Evolutionary conservation across 1,140 invertebrate genomes (phyloP).

Genomic region (Drosophila nikananu): DNA sequence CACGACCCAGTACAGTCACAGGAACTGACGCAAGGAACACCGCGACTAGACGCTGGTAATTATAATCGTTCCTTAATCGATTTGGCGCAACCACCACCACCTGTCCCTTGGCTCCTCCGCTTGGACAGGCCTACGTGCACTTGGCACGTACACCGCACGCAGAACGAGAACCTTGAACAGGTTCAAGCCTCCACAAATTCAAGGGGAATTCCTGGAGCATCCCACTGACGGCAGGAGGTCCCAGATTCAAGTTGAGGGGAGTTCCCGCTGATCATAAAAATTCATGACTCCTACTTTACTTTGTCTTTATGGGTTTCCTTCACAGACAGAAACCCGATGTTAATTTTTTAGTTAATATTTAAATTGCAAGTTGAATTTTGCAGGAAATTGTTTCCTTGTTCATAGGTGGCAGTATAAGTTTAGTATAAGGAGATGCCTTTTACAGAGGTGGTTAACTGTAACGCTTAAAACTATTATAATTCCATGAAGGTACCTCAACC

Average conservation of each 20-base stretch:
- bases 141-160: constrained; percentile 56
- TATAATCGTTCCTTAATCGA: constrained; percentile 48
- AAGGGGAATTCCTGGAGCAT: constrained; percentile 64
- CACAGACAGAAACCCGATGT: not conserved
- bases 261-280: constrained; percentile 24
- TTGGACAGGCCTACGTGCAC: constrained; percentile 54
- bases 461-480: no score
- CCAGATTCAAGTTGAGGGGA: constrained; percentile 13
- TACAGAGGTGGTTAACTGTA: no score
- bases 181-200: constrained; percentile 46
- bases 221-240: constrained; percentile 7
- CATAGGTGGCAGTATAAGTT: not conserved
- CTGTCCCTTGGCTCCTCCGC: constrained; percentile 5
- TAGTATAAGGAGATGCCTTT: no score
- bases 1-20: constrained; percentile 31
- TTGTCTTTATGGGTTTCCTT: constrained; percentile 17
- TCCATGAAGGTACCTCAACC: not conserved
- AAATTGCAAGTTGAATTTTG: not conserved
- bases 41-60: constrained; percentile 40
- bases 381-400: not conserved
- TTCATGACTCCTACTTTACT: constrained; percentile 26
- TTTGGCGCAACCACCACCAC: constrained; percentile 11
- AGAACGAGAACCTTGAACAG: constrained; percentile 73
- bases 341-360: constrained; percentile 20
- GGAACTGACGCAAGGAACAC: constrained; percentile 40